Base-by-base conservation (phyloP, 2,113 vertebrate species). In the Oreocharis arfaki region DNA sequence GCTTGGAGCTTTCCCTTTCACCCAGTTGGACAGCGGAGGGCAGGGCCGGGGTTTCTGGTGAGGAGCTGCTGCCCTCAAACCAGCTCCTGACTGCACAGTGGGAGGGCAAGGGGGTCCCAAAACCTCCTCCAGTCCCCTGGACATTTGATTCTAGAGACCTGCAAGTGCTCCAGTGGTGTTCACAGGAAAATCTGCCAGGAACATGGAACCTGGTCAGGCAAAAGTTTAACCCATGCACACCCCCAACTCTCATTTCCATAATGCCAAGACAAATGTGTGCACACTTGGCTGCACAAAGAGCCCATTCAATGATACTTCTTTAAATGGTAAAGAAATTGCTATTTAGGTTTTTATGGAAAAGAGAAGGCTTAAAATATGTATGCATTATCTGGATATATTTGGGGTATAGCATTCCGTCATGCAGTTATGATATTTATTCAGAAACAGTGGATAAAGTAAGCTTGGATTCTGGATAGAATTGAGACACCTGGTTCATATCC, bases 51-150 rank as follows among this genome's bases (percentile, higher is more conserved):
- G 67, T 11, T 68, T 32, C 57, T 84, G 74, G 10, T 2, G 12
- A n/a, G 41, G 70, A 84, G 69, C n/a, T 47, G 42, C 59, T 86
- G 55, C 33, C 26, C n/a, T 55, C 0, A 0, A 10, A 1, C 32
- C 15, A 3, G 5, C 4, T 3, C 23, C n/a, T 28, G 46, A 8
- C 35, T 1, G 0, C 21, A 3, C 11, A 1, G 2, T 0, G 0
- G 14, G 19, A 74, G 63, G 17, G 21, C 30, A 44, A 16, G 5
- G 13, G 82, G 24, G 4, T 10, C 42, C 35, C 3, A 0, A 52
- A 30, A n/a, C 14, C 50, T 47, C 27, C 6, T 0, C 41, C 47
- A 23, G 3, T 5, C 16, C 35, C 10, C 6, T 5, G 11, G 5
- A 13, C 1, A 0, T 70, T 35, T 65, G 35, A 8, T 26, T 80